Evolutionary conservation across 1,140 invertebrate genomes (phyloP).

Genomic region (Octopus sinensis): DNA sequence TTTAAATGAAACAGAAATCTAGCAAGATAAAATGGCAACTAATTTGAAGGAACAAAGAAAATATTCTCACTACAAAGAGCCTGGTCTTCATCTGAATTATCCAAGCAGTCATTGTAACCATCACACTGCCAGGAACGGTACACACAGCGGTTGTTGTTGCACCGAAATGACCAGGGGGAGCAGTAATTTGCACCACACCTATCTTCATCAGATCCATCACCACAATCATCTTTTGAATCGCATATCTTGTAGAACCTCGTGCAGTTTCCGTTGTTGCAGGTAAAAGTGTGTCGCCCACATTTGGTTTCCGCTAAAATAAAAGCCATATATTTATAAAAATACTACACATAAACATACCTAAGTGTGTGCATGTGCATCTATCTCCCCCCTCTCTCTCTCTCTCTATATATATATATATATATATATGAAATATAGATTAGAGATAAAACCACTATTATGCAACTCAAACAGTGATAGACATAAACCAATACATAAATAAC

Average conservation of each 20-base stretch:
- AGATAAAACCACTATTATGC: neutral
- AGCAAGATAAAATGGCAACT: neutral
- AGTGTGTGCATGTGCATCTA: neutral
- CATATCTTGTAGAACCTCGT: constrained; percentile 86
- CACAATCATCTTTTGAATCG: constrained; percentile 82
- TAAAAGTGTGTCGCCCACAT: constrained; percentile 81
- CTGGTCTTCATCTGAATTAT: constrained; percentile 87
- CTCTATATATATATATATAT: neutral
- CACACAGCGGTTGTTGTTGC: constrained; percentile 46
- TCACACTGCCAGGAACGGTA: constrained; percentile 47
- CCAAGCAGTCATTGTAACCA: constrained; percentile 85
- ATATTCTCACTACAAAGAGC: constrained; percentile 72
- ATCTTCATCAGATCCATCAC: constrained; percentile 85
- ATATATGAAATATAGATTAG: neutral
- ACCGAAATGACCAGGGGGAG: constrained; percentile 47
- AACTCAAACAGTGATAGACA: no score
- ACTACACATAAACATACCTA: neutral
- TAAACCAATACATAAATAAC: no score
- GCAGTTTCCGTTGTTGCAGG: constrained; percentile 90
- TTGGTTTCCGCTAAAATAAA: constrained; percentile 56
- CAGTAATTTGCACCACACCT: constrained; percentile 57
- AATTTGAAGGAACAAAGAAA: neutral
- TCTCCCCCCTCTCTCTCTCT: neutral
- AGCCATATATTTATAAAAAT: neutral
- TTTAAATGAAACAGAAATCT: neutral